Conservation (phyloP, 2,888 invertebrate species). For the Lasiommata megera region DNA sequence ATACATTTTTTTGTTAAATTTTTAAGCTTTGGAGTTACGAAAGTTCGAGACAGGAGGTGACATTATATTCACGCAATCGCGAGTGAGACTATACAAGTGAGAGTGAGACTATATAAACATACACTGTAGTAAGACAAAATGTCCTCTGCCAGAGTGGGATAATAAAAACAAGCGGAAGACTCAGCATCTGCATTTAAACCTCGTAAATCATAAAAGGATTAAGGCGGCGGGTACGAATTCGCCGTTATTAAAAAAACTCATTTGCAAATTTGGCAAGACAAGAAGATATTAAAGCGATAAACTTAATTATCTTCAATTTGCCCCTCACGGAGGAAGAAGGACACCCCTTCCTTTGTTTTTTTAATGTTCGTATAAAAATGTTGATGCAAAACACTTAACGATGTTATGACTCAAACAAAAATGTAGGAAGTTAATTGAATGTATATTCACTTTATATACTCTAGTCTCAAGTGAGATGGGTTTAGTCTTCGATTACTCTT, state of each 20-base stretch:
- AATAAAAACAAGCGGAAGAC: background rate
- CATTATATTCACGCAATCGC: no score
- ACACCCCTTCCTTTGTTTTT: constrained; percentile 53
- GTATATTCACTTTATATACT: no score
- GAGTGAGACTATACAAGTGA: no score
- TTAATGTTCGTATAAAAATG: constrained; percentile 58
- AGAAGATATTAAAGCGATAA: constrained; percentile 76
- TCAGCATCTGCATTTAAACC: constrained; percentile 24
- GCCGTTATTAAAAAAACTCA: constrained; percentile 79
- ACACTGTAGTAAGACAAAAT: no score
- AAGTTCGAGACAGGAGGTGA: no score
- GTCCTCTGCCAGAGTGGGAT: background rate
- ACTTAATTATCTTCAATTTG: constrained; percentile 71
- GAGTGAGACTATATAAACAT: no score
- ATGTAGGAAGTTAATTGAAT: no score
- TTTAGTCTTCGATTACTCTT: no score
- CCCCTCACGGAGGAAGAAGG: constrained; percentile 52
- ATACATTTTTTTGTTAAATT: no score
- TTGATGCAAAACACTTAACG: constrained; percentile 46
- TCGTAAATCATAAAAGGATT: constrained; percentile 74
- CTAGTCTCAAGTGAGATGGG: no score
- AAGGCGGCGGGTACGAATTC: constrained; percentile 65
- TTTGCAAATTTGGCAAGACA: constrained; percentile 79
- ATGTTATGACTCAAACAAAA: constrained; percentile 21
- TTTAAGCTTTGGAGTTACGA: no score